These are phyloP conservation scores for Acleris emargana DNA, from an alignment of 2,888 invertebrate genomes.

Conservation along the genomic window DNA sequence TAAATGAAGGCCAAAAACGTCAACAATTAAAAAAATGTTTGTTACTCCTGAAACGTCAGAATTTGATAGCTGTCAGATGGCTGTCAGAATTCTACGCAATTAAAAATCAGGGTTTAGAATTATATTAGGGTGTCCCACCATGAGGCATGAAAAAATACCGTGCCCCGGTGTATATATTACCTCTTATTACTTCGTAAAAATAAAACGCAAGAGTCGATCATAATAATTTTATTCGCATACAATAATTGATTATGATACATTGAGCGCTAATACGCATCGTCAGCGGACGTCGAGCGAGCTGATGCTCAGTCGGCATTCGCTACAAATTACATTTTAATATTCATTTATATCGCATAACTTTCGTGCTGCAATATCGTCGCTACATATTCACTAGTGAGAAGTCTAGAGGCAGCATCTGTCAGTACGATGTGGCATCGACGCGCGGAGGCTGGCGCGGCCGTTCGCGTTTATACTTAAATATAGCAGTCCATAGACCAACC, in stretches of 20 bases:
- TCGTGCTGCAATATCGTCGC: slow-evolving; percentile 73
- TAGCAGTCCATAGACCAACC: slow-evolving; percentile 78
- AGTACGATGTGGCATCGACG: slow-evolving; percentile 62
- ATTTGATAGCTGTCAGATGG: too few species aligned
- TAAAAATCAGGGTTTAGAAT: too few species aligned
- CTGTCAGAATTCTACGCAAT: too few species aligned
- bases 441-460: slow-evolving; percentile 63
- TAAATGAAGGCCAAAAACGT: too few species aligned
- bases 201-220: slow-evolving; percentile 61
- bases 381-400: slow-evolving; percentile 82
- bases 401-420: slow-evolving; percentile 76
- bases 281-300: slow-evolving; percentile 54
- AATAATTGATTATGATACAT: slow-evolving; percentile 84
- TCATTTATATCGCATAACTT: slow-evolving; percentile 78
- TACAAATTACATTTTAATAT: slow-evolving; percentile 77
- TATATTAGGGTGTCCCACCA: too few species aligned
- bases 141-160: too few species aligned
- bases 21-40: too few species aligned
- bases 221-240: slow-evolving; percentile 83
- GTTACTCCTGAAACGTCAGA: too few species aligned
- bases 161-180: too few species aligned
- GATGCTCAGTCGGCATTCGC: slow-evolving; percentile 56
- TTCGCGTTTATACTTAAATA: slow-evolving; percentile 76
- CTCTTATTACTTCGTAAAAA: slow-evolving; percentile 20
- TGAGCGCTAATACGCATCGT: slow-evolving; percentile 67